Evolutionary conservation across 2,797 vertebrate genomes (phyloP), one percentile per base, ranked within the genome.

Genomic region (Oreochromis grahami): DNA sequence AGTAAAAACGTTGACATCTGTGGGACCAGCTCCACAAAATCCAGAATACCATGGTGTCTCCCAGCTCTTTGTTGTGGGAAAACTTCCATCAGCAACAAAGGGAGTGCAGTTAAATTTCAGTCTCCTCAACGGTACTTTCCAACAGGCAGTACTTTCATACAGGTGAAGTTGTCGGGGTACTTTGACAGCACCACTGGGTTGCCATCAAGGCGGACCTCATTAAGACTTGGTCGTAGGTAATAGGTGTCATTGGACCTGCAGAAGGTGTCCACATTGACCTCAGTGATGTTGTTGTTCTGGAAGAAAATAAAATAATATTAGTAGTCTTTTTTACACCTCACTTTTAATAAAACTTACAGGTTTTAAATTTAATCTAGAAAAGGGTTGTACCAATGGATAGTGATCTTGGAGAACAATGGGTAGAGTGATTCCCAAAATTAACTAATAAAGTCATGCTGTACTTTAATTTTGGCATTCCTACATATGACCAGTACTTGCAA

Each of bases 231-330:
- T 60, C 98, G 97, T 86, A 99, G 96, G 80, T 98, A 99, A 81
- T 97, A 97, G 19, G 97, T 98, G 93, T 97, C 89, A 51, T 98
- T 98, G 36, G 97, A 96, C 93, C 97, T 98, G 94, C 98, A 99
- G 96, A 99, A 99, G 14, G 98, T 99, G 88, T 98, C 96, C 4
- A 95, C 92, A 13, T 94, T 98, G 93, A 99, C 96, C 2, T 96
- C 95, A 7, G 97, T 97, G 93, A 99, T 99, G 93, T 98, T 98
- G 96, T 99, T 99, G 94, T 98, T 97, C 98, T 99, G 94, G 94
- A 87, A 38, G 29, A 82, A 90, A n/a, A 76, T 15, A n/a, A 32
- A 74, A 48, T 19, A 48, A 48, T 48, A 48, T 48, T 48, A 26
- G 38, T 45, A 70, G 14, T 70, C 14, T 70, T 43, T 68, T 45